phyloP scores from a whole-genome alignment of 2,888 invertebrate genomes.

The Chloroclysta siterata region DNA sequence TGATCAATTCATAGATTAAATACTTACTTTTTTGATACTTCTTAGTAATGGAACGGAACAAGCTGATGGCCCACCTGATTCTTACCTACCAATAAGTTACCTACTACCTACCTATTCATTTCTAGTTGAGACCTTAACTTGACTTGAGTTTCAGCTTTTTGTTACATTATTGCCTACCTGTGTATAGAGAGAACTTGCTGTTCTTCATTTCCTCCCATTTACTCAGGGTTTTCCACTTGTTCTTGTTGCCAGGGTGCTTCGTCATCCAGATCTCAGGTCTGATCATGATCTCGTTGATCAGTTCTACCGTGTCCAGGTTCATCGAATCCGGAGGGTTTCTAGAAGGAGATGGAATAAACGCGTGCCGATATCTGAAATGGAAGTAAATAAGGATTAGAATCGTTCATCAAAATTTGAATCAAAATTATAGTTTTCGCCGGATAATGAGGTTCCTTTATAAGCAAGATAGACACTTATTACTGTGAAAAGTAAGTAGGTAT shows the following conservation, averaged over 20 bases:
- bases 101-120: too few relatives aligned
- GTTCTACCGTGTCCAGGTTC: constrained; percentile 29
- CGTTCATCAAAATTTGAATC: not conserved
- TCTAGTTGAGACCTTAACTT: too few relatives aligned
- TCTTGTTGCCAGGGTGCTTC: constrained; percentile 35
- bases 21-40: too few relatives aligned
- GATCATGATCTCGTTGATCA: constrained; percentile 36
- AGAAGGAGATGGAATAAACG: not conserved
- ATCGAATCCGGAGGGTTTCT: constrained; percentile 6
- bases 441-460: too few relatives aligned
- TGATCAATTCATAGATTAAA: too few relatives aligned
- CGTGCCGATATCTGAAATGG: not conserved
- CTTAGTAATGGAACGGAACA: too few relatives aligned
- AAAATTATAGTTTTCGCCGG: too few relatives aligned
- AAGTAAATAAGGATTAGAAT: not conserved
- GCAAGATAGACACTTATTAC: too few relatives aligned
- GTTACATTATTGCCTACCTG: constrained; percentile 10
- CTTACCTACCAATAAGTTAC: too few relatives aligned
- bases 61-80: too few relatives aligned
- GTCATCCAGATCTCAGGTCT: constrained; percentile 39
- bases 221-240: constrained; percentile 31
- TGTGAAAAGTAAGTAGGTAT: not conserved
- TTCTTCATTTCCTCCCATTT: constrained; percentile 36
- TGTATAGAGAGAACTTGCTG: constrained; percentile 29
- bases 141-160: too few relatives aligned